Evolutionary conservation across 2,888 invertebrate genomes (phyloP).

Genomic region (Drosophila recens): DNA sequence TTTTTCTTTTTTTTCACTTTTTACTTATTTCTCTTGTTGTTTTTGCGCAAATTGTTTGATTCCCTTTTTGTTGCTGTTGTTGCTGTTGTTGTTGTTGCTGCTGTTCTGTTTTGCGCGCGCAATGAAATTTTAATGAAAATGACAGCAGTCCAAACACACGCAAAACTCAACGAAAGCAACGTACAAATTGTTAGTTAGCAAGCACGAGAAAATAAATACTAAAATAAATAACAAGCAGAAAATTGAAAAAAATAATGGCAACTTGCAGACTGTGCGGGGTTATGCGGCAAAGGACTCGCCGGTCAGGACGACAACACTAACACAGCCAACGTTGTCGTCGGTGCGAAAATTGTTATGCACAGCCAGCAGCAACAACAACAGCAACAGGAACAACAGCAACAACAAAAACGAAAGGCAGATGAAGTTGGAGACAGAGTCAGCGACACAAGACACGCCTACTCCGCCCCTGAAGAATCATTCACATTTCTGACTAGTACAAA

Average conservation of each 20-base stretch:
- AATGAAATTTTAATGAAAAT: conserved; percentile 80
- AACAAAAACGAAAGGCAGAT: conserved; percentile 8
- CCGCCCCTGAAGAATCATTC: conserved; percentile 36
- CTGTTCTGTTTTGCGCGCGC: conserved; percentile 68
- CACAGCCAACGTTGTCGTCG: conserved; percentile 13
- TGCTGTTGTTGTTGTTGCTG: conserved; percentile 32
- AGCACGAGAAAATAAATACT: conserved; percentile 49
- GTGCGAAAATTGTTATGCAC: conserved; percentile 48
- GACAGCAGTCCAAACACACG: conserved; percentile 64
- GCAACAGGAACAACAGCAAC: conserved; percentile 24
- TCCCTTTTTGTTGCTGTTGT: conserved; percentile 42
- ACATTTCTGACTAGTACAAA: conserved; percentile 12
- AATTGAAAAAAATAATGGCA: not conserved
- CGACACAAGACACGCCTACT: not conserved
- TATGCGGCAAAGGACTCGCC: conserved; percentile 20
- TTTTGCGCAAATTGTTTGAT: conserved; percentile 58
- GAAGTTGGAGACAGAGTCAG: conserved; percentile 6
- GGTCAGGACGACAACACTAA: conserved; percentile 24
- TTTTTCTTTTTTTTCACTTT: conserved; percentile 25
- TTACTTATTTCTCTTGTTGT: conserved; percentile 31
- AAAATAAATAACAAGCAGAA: conserved; percentile 25
- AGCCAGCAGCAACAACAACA: conserved; percentile 26
- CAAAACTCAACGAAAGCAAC: conserved; percentile 48
- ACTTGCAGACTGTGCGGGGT: conserved; percentile 14
- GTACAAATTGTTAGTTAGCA: conserved; percentile 50